Percentiles rank a stretch among this genome's conserved stretches.
phyloP scores from a whole-genome alignment of 2,797 vertebrate species.

The Sylvia borin region DNA sequence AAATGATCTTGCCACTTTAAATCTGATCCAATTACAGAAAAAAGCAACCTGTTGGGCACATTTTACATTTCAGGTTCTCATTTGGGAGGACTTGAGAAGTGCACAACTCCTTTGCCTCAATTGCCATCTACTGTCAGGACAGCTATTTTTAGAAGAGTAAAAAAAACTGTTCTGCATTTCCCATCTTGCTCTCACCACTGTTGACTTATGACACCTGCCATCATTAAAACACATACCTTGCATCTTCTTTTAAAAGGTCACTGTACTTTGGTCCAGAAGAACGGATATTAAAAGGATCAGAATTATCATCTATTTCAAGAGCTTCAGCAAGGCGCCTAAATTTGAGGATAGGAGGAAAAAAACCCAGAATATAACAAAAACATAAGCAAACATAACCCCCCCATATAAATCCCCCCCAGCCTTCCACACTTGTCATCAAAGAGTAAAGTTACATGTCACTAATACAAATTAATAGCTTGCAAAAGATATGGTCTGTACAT shows the following conservation, averaged over 20 bases:
- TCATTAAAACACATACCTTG: conserved; percentile 80
- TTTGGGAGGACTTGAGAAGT: not conserved
- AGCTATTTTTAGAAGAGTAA: not conserved
- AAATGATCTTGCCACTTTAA: not conserved
- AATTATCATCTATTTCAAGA: conserved; percentile 88
- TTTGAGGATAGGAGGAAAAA: not conserved
- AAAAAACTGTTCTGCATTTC: not conserved
- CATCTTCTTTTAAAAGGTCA: conserved; percentile 93
- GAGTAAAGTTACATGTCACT: not conserved
- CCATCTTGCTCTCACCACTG: not conserved
- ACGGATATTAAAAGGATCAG: conserved; percentile 90
- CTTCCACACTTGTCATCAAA: not conserved
- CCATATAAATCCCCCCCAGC: not conserved
- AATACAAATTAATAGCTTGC: not conserved
- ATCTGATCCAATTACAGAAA: not conserved
- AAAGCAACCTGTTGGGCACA: not conserved
- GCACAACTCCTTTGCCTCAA: not conserved
- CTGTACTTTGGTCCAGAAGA: conserved; percentile 88
- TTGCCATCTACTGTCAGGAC: not conserved
- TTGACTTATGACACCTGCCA: not conserved
- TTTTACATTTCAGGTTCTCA: not conserved
- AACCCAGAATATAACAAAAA: not conserved
- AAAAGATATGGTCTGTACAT: not conserved
- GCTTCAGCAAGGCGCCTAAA: conserved; percentile 90
- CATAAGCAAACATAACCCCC: not conserved